Evolutionary conservation across 2,888 invertebrate genomes (phyloP), one percentile per base, ranked within the genome.

Genomic region (Sinopyrophorus schimmeli): DNA sequence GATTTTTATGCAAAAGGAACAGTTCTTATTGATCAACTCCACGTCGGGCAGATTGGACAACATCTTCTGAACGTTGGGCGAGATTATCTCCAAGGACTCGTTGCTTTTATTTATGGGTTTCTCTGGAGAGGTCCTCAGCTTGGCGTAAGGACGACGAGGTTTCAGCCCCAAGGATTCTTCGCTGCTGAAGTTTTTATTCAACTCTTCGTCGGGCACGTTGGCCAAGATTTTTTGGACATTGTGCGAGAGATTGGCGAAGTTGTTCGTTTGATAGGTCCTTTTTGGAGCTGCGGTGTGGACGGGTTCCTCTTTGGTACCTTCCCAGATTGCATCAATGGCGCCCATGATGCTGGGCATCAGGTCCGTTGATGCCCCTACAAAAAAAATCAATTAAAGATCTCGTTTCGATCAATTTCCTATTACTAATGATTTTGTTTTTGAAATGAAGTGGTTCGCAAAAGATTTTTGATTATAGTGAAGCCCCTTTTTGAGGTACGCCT

Each of bases 341-440:
- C 88, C 89, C 74, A 93, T 81, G 55, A 92, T 80, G 60, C 89
- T 87, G 50, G 92, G 90, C 70, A 89, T 86, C 72, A 93, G 78
- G 72, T 93, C 92, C 64, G 87, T 86, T 61, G 89, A 87, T 68
- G 89, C 86, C 73, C 92, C 92, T 92, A 83, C 30, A 82, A 81
- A 66, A 69, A 65, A 67, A 59, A 26, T 9, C 12, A n/a, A n/a
- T n/a, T n/a, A n/a, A n/a, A n/a, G n/a, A n/a, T n/a, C n/a, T n/a
- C n/a, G n/a, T n/a, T n/a, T n/a, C n/a, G n/a, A n/a, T n/a, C n/a
- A n/a, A n/a, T n/a, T n/a, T n/a, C n/a, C n/a, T n/a, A n/a, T n/a
- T n/a, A n/a, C n/a, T n/a, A n/a, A n/a, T n/a, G n/a, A n/a, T n/a
- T n/a, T n/a, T n/a, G n/a, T n/a, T n/a, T n/a, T n/a, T n/a, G n/a